These are phyloP conservation scores for Rhyacichthys aspro DNA, from an alignment of 2,797 vertebrate genomes.

Conservation along the genomic window DNA sequence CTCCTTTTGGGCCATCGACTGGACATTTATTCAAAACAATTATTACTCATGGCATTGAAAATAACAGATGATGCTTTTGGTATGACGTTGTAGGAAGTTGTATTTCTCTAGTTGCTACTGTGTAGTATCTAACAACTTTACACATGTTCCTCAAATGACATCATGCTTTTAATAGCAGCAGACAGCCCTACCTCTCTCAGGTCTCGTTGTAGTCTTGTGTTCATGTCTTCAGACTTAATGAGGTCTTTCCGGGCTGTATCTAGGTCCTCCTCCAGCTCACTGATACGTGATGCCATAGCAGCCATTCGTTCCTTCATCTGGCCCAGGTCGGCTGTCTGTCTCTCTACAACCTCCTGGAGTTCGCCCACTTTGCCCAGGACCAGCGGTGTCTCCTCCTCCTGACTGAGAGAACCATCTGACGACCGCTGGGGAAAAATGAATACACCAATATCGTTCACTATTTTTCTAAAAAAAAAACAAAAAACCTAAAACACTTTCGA, in stretches of 20 bases:
- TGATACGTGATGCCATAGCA: slow-evolving; percentile 83
- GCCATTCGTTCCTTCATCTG: slow-evolving; percentile 95
- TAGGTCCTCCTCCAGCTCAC: slow-evolving; percentile 94
- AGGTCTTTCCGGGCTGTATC: slow-evolving; percentile 95
- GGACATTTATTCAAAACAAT: background rate
- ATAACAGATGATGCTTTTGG: background rate
- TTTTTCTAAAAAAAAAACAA: background rate
- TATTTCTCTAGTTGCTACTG: background rate
- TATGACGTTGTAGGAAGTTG: too few species aligned
- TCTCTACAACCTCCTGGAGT: slow-evolving; percentile 90
- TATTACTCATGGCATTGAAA: background rate
- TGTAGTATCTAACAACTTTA: background rate
- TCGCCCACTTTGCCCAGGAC: slow-evolving; percentile 84
- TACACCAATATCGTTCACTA: background rate
- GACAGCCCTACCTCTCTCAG: slow-evolving; percentile 85
- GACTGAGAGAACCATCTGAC: slow-evolving; percentile 87
- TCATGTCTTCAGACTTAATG: slow-evolving; percentile 94
- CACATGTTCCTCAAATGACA: too few species aligned
- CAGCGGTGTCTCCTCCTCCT: slow-evolving; percentile 82
- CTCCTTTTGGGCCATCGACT: slow-evolving; percentile 97
- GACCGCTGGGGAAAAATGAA: slow-evolving; percentile 78
- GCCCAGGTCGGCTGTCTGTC: slow-evolving; percentile 88
- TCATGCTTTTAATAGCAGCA: too few species aligned
- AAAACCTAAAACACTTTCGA: too few species aligned
- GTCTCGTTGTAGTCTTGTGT: slow-evolving; percentile 92